These are phyloP conservation scores for Kryptolebias marmoratus DNA, from an alignment of 2,113 vertebrate species.

Conservation along the genomic window DNA sequence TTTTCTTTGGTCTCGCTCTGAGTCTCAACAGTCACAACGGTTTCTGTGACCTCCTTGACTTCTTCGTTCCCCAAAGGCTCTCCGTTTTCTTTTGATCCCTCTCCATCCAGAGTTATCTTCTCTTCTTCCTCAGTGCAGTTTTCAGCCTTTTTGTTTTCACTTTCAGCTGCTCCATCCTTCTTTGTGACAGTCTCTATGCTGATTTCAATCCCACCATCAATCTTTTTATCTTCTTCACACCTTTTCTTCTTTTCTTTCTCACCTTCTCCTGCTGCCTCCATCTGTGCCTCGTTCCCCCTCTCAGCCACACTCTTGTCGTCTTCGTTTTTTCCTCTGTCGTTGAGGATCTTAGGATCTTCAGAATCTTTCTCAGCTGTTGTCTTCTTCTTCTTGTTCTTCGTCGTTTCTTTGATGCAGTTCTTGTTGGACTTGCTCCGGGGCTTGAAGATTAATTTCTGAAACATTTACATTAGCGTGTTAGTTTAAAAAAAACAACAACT, in stretches of 20 bases:
- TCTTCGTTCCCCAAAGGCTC: slow-evolving; percentile 32
- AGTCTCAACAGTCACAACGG: slow-evolving; percentile 12
- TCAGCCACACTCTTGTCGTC: slow-evolving; percentile 34
- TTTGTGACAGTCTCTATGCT: slow-evolving; percentile 24
- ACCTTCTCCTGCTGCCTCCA: slow-evolving; percentile 4
- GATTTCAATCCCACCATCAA: slow-evolving; percentile 38
- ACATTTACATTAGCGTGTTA: slow-evolving; percentile 49
- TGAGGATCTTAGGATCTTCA: slow-evolving; percentile 63
- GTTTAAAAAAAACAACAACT: slow-evolving; percentile 18
- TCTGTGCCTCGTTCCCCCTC: slow-evolving; percentile 1
- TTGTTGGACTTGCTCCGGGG: slow-evolving; percentile 80
- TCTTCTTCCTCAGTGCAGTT: slow-evolving; percentile 15
- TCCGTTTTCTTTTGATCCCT: slow-evolving; percentile 28
- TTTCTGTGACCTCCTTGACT: slow-evolving; percentile 35
- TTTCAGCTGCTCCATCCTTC: slow-evolving; percentile 31
- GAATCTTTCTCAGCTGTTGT: slow-evolving; percentile 59
- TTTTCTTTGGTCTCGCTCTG: slow-evolving; percentile 49
- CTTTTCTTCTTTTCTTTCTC: slow-evolving; percentile 26
- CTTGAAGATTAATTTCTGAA: slow-evolving; percentile 85
- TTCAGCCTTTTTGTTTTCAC: slow-evolving; percentile 20
- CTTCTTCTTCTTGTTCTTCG: slow-evolving; percentile 79
- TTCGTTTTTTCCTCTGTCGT: slow-evolving; percentile 62
- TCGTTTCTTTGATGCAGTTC: slow-evolving; percentile 76
- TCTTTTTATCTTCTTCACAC: slow-evolving; percentile 27
- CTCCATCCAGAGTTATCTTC: slow-evolving; percentile 16